Evolutionary conservation across 2,797 vertebrate species (phyloP).

Genomic region (Lagocephalus sceleratus): DNA sequence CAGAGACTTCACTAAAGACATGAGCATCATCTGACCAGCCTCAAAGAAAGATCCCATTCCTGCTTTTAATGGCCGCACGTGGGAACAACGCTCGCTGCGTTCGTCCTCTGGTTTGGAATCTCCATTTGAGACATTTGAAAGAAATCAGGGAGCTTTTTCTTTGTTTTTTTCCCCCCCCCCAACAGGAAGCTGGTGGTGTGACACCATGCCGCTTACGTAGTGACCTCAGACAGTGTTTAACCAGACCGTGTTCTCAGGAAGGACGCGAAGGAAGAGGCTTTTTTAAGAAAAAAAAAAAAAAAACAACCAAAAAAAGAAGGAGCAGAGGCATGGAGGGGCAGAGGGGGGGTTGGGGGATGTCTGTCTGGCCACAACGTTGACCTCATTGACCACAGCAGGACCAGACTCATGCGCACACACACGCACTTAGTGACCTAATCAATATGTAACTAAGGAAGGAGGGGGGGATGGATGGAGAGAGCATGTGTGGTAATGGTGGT

Average conservation of each 20-base stretch:
- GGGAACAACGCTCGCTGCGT: not conserved
- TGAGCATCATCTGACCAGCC: not conserved
- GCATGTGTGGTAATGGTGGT: conserved; percentile 17
- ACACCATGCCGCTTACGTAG: no score
- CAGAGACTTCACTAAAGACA: not conserved
- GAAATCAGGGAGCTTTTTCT: not conserved
- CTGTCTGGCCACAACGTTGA: conserved; percentile 67
- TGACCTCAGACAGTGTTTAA: conserved; percentile 8
- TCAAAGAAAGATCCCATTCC: conserved; percentile 1
- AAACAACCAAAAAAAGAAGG: conserved; percentile 37
- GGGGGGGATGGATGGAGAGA: conserved; percentile 25
- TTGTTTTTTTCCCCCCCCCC: not conserved
- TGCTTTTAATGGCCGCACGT: not conserved
- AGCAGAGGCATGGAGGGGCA: conserved; percentile 9
- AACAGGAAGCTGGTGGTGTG: conserved; percentile 1
- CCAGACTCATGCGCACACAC: conserved; percentile 18
- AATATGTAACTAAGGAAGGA: conserved; percentile 60
- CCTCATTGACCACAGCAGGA: conserved; percentile 62
- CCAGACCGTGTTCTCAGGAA: conserved; percentile 17
- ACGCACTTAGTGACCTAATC: conserved; percentile 47
- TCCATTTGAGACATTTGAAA: not conserved
- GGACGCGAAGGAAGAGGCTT: not conserved
- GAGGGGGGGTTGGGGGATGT: conserved; percentile 35
- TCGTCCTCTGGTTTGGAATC: not conserved
- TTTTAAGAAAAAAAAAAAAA: conserved; percentile 9